Evolutionary conservation across 2,888 invertebrate genomes (phyloP).

Genomic region (Eilema griseolum): DNA sequence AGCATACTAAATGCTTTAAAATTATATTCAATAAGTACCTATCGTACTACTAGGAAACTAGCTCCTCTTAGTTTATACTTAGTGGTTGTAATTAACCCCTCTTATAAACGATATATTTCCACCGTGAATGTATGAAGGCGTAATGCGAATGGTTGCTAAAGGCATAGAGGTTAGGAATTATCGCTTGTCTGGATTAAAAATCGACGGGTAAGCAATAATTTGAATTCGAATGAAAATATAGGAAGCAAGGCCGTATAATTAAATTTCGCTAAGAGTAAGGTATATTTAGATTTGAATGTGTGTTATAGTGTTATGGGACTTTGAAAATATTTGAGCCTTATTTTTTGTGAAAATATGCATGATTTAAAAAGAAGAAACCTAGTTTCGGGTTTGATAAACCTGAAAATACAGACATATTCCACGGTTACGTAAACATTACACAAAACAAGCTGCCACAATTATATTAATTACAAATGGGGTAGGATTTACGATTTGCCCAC

Average conservation of each 20-base stretch:
- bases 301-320: neutral
- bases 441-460: too few relatives aligned
- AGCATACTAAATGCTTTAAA: too few relatives aligned
- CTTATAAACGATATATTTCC: too few relatives aligned
- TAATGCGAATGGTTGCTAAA: neutral
- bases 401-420: neutral
- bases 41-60: too few relatives aligned
- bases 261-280: neutral
- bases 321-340: neutral
- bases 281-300: neutral
- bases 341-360: neutral
- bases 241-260: neutral
- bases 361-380: neutral
- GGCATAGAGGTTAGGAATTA: neutral
- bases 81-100: too few relatives aligned
- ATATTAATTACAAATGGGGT: neutral
- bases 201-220: neutral
- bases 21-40: too few relatives aligned
- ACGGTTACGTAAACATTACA: too few relatives aligned
- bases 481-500: too few relatives aligned
- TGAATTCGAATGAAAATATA: neutral
- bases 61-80: too few relatives aligned
- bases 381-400: neutral
- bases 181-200: neutral
- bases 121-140: neutral